These are phyloP conservation scores for Trachythela sp. DNA, from an alignment of 64 coral and sea anemone species.

Conservation along the genomic window DNA sequence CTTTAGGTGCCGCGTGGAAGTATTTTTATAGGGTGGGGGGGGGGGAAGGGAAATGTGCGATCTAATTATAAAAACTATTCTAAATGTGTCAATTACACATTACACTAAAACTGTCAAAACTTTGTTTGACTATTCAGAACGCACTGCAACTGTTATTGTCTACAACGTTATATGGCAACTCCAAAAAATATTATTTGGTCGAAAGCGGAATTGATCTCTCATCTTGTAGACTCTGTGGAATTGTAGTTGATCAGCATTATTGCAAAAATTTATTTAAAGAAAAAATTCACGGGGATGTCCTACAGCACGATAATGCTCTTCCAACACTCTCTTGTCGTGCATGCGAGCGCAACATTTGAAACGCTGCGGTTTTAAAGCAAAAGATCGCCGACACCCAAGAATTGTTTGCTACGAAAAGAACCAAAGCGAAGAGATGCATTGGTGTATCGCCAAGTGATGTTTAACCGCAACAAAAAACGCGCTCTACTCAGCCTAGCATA, in stretches of 20 bases:
- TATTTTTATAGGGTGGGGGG: not conserved
- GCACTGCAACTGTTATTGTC: no score
- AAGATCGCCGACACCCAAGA: not conserved
- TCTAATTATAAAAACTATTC: no score
- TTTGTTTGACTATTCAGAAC: no score
- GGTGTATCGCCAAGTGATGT: not conserved
- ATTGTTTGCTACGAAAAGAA: not conserved
- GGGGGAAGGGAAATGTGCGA: no score
- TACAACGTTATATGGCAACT: not conserved
- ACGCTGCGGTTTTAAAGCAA: not conserved
- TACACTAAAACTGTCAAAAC: no score
- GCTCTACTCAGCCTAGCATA: not conserved
- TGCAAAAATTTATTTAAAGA: not conserved
- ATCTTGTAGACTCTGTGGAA: not conserved
- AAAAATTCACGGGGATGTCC: not conserved
- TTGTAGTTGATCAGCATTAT: not conserved
- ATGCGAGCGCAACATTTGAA: not conserved
- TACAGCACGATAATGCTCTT: not conserved
- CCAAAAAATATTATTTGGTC: not conserved
- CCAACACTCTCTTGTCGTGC: not conserved
- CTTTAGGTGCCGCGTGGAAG: not conserved
- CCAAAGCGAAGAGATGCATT: not conserved
- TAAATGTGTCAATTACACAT: no score
- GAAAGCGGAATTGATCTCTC: not conserved
- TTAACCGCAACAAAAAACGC: not conserved